phyloP scores from a whole-genome alignment of 2,797 vertebrate species.

The Okamejei kenojei region DNA sequence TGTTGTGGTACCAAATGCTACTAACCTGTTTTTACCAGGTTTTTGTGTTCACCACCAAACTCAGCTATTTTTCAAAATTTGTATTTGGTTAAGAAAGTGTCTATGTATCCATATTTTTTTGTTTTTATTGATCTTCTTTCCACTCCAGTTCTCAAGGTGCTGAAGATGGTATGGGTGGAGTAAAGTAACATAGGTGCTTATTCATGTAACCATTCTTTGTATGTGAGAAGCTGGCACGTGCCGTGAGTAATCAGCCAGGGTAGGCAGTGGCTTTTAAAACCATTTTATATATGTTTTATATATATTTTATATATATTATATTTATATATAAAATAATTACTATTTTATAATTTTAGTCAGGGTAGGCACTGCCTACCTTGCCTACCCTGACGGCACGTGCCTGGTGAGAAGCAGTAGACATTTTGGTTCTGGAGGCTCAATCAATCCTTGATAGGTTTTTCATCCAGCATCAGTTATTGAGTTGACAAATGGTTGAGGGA shows the following conservation, averaged over 20 bases:
- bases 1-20: not conserved
- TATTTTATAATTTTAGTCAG: too few species aligned
- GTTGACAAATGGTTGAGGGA: not conserved
- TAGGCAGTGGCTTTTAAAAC: too few species aligned
- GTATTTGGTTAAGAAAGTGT: not conserved
- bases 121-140: not conserved
- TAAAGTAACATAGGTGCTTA: not conserved
- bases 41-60: not conserved
- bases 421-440: not conserved
- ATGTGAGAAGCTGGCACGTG: too few species aligned
- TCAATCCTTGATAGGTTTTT: not conserved
- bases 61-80: not conserved
- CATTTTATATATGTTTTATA: too few species aligned
- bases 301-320: too few species aligned
- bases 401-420: not conserved
- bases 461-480: not conserved
- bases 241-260: too few species aligned
- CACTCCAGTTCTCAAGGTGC: not conserved
- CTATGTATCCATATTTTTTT: not conserved
- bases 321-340: too few species aligned
- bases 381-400: too few species aligned
- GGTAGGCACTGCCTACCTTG: too few species aligned
- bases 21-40: not conserved
- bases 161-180: not conserved
- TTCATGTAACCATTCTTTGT: too few species aligned